Evolutionary conservation across 2,113 vertebrate genomes (phyloP), one percentile per base, ranked within the genome.

Genomic region (Arvicanthis niloticus): DNA sequence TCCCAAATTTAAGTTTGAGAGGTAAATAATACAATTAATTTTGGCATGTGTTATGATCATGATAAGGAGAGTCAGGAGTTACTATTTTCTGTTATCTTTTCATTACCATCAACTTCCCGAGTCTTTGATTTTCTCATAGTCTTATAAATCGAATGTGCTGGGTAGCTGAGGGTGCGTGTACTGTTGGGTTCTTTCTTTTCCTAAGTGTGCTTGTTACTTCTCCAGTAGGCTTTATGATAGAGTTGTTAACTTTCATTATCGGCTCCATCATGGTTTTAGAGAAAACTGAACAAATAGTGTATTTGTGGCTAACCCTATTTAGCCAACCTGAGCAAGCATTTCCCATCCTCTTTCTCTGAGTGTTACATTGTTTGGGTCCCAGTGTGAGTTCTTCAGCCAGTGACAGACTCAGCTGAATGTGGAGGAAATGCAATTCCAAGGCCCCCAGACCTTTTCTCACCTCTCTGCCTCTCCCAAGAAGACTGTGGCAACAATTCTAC

Each of bases 31-130:
- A 40, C 19, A 88, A 1, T 68, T 29, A 68, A 34, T 21, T 77
- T 78, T 21, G 34, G 24, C 11, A 1, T 48, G 29, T 72, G 65
- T 51, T 89, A 56, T 93, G 73, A 60, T 81, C 78, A 37, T 90
- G 89, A 82, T 40, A 68, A 84, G 92, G 70, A 88, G n/a, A 67
- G 75, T 65, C 26, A 26, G 16, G 40, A 88, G 77, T 92, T 88
- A 62, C 17, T 42, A 17, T 13, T 80, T 42, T 87, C 56, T 67
- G 42, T 21, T 80, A 7, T 40, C 34, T 19, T 53, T 53, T 73
- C 10, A 53, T 80, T 37, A 65, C 26, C 37, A 40, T 73, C 68
- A 68, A 40, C 2, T 15, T 91, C 94, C 90, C 37, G 84, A 72
- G 58, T 77, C 26, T 51, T 72, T 65, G 45, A 91, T 53, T 91